Conservation (phyloP, 1,140 invertebrate species). For the Lethrus apterus region DNA sequence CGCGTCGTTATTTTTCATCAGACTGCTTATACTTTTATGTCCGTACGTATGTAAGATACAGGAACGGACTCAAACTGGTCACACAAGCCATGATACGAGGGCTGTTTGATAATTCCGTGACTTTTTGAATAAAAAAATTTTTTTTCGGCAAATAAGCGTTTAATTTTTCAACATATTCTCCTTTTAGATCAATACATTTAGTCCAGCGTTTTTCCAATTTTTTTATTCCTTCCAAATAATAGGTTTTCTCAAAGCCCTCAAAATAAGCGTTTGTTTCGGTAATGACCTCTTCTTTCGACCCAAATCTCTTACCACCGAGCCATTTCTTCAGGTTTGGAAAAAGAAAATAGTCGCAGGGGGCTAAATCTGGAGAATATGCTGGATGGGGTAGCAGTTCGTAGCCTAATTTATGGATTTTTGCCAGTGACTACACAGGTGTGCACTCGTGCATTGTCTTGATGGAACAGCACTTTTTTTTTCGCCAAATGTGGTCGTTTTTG, state of each 20-base stretch:
- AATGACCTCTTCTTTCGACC: background rate
- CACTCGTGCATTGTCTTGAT: slow-evolving; percentile 38
- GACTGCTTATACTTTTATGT: too few relatives aligned
- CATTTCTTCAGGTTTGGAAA: slow-evolving; percentile 20
- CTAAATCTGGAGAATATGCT: slow-evolving; percentile 43
- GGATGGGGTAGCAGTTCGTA: slow-evolving; percentile 43
- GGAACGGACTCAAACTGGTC: too few relatives aligned
- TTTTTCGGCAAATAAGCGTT: too few relatives aligned
- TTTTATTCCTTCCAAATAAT: background rate
- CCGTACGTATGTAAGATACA: too few relatives aligned
- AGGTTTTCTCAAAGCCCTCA: background rate
- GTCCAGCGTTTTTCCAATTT: slow-evolving; percentile 1
- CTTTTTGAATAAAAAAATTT: too few relatives aligned
- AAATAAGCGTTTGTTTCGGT: background rate
- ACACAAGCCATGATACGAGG: too few relatives aligned
- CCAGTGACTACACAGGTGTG: too few relatives aligned
- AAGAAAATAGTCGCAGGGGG: slow-evolving; percentile 40
- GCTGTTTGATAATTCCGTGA: too few relatives aligned
- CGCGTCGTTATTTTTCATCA: too few relatives aligned
- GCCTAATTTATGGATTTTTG: slow-evolving; percentile 31
- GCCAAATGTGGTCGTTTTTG: slow-evolving; percentile 30
- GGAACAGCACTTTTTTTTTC: slow-evolving; percentile 37
- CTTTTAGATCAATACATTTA: background rate
- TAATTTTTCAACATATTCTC: too few relatives aligned
- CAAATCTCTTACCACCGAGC: background rate